phyloP scores from a whole-genome alignment of 2,113 vertebrate genomes.

The Rhea pennata region DNA sequence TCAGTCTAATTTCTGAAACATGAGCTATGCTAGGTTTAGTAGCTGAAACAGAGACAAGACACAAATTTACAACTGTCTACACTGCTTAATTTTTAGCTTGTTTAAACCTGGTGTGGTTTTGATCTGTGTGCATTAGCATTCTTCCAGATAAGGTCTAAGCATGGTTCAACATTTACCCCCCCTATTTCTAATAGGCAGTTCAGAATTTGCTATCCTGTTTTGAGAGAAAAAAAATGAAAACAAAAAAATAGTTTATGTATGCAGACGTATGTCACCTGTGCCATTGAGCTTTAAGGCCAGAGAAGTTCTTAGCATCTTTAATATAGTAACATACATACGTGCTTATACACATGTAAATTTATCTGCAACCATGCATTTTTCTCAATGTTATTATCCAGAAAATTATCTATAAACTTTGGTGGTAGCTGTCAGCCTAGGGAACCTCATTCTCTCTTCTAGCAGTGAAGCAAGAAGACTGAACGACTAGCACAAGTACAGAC shows the following conservation, averaged over 20 bases:
- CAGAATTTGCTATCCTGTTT: not conserved
- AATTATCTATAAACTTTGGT: not conserved
- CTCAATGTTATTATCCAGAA: not conserved
- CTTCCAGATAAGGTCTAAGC: not conserved
- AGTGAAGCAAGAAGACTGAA: not conserved
- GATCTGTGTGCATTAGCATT: not conserved
- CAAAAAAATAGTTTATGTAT: not conserved
- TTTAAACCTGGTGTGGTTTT: not conserved
- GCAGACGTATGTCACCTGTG: not conserved
- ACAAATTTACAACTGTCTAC: not conserved
- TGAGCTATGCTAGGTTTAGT: not conserved
- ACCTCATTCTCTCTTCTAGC: not conserved
- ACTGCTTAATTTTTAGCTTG: not conserved
- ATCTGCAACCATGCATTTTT: not conserved
- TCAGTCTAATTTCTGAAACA: not conserved
- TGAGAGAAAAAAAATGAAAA: not conserved
- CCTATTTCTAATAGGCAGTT: not conserved
- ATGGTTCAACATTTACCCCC: not conserved
- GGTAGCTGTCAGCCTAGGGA: not conserved
- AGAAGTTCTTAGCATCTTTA: not conserved
- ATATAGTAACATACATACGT: not conserved
- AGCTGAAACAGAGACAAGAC: not conserved
- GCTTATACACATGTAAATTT: fast-evolving
- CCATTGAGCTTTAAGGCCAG: not conserved
- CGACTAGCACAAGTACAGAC: not conserved